A percentile compares a stretch with the other conserved stretches of the same genome.
Evolutionary conservation across 2,888 invertebrate species (phyloP).

Genomic region (Aspidapion aeneum): DNA sequence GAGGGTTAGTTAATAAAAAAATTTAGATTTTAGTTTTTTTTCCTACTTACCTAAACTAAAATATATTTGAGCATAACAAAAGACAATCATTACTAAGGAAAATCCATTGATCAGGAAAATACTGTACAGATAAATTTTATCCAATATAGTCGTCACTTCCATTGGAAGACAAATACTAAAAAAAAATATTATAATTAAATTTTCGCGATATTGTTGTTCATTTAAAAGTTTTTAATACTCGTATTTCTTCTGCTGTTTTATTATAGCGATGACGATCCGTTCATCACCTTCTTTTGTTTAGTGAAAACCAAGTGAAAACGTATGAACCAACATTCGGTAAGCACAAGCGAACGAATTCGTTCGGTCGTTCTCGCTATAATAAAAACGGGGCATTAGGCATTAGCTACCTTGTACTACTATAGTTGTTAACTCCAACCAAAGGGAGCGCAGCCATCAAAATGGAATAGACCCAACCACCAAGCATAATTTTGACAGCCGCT

Average conservation of each 20-base stretch:
- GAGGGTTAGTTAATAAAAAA: no score
- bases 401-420: conserved; percentile 73
- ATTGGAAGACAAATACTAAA: conserved; percentile 84
- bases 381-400: no score
- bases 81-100: conserved; percentile 79
- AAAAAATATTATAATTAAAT: conserved; percentile 21
- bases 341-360: no score
- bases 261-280: no score
- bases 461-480: conserved; percentile 76
- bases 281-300: no score
- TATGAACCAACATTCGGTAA: no score
- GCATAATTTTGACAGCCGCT: conserved; percentile 72
- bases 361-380: no score
- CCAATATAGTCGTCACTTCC: conserved; percentile 66
- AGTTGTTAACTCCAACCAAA: conserved; percentile 79
- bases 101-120: conserved; percentile 73
- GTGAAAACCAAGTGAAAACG: no score
- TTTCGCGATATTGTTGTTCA: no score
- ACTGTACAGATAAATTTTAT: conserved; percentile 69
- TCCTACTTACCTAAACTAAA: conserved; percentile 54
- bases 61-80: conserved; percentile 85
- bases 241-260: no score
- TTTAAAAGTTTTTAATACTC: no score
- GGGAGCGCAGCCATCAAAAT: conserved; percentile 75
- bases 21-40: no score